Percentiles rank a stretch among this genome's conserved stretches.
Conservation (phyloP, 2,113 vertebrate genomes). For the Haemorhous mexicanus region DNA sequence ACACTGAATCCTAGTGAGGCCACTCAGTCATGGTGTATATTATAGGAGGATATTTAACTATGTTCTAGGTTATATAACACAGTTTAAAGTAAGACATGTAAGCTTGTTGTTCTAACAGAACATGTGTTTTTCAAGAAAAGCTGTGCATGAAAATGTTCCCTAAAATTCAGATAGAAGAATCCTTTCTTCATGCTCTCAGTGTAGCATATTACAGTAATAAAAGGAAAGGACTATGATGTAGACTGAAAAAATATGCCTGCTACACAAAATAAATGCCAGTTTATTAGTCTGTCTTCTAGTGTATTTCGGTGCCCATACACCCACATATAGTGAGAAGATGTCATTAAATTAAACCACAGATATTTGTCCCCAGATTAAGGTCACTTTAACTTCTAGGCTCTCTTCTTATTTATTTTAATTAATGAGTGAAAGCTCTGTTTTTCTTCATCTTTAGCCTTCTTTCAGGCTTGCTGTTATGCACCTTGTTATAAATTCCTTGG, state of each 20-base stretch:
- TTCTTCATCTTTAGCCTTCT: not conserved
- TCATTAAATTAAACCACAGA: not conserved
- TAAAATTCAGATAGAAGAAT: not conserved
- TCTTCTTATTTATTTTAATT: not conserved
- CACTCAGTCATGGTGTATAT: not conserved
- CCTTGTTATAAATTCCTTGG: constrained; percentile 56
- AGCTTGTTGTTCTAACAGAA: not conserved
- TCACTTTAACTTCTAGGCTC: not conserved
- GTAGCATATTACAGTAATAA: not conserved
- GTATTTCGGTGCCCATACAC: not conserved
- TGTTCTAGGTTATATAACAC: not conserved
- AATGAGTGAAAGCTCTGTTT: not conserved
- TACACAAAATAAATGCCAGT: not conserved
- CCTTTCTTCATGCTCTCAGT: not conserved
- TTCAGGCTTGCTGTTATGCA: not conserved
- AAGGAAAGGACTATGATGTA: not conserved
- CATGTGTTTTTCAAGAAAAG: not conserved
- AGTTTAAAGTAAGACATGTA: not conserved
- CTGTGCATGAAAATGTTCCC: not conserved
- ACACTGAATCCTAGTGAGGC: not conserved
- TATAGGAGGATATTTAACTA: not conserved
- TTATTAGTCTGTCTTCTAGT: not conserved
- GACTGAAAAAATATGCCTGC: not conserved
- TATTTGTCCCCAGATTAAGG: not conserved
- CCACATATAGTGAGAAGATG: not conserved